Conservation (phyloP, 2,888 invertebrate species). For the Scaptomyza polygonia region DNA sequence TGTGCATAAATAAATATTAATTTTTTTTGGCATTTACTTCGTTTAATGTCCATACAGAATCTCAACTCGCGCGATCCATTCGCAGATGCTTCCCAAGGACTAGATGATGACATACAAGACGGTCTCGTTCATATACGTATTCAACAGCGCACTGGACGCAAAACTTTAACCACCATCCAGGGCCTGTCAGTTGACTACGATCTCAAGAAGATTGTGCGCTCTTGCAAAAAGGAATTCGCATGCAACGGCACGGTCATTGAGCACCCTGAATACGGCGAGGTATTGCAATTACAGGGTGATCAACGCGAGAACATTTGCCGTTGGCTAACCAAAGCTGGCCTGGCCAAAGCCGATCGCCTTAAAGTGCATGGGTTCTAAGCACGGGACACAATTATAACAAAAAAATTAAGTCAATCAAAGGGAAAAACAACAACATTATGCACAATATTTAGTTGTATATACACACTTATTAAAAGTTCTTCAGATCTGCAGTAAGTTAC, state of each 20-base stretch:
- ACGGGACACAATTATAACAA: neutral
- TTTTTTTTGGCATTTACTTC: slow-evolving; percentile 16
- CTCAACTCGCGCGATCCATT: slow-evolving; percentile 98
- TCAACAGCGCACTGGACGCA: slow-evolving; percentile 99
- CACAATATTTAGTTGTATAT: slow-evolving; percentile 16
- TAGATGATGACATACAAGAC: slow-evolving; percentile 99
- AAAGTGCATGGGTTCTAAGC: slow-evolving; percentile 97
- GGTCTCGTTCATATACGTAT: slow-evolving; percentile 99
- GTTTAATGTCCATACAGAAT: slow-evolving; percentile 96
- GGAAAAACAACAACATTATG: slow-evolving; percentile 25
- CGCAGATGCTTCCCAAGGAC: slow-evolving; percentile 99
- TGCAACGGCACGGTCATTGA: slow-evolving; percentile 99
- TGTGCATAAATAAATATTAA: neutral
- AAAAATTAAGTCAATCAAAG: neutral
- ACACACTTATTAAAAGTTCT: slow-evolving; percentile 36
- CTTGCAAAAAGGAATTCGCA: slow-evolving; percentile 99
- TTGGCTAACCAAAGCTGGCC: slow-evolving; percentile 98
- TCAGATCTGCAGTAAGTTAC: neutral
- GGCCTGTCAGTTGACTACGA: slow-evolving; percentile 98
- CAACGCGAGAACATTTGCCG: slow-evolving; percentile 99
- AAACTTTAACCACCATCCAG: slow-evolving; percentile 99
- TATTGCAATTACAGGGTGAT: slow-evolving; percentile 99
- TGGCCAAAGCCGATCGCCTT: slow-evolving; percentile 98
- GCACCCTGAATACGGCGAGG: slow-evolving; percentile 99
- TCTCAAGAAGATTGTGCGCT: slow-evolving; percentile 99